Conservation (phyloP, 2,113 vertebrate genomes). For the Camelus bactrianus region DNA sequence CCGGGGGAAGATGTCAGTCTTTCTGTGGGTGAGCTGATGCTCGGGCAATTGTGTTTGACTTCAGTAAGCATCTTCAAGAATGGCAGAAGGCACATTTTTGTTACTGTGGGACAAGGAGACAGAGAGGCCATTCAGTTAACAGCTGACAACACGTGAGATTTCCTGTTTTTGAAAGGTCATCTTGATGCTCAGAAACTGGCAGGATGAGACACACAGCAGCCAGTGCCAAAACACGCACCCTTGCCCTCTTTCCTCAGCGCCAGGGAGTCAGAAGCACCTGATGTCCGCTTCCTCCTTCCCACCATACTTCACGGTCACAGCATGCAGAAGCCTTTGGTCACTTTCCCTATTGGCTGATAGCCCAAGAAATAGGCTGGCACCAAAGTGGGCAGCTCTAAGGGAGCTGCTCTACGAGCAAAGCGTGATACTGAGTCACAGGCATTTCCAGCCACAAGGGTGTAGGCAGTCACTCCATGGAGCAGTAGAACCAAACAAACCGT, state of each 20-base stretch:
- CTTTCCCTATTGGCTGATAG: not conserved
- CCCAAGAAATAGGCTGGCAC: not conserved
- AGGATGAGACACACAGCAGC: not conserved
- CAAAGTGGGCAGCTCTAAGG: not conserved
- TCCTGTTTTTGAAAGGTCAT: conserved; percentile 1
- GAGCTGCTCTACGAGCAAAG: not conserved
- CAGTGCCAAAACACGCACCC: not conserved
- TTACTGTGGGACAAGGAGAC: not conserved
- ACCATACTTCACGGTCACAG: not conserved
- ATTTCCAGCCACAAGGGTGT: not conserved
- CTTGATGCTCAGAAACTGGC: not conserved
- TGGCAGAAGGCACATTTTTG: conserved; percentile 3
- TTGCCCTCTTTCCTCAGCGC: not conserved
- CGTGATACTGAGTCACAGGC: not conserved
- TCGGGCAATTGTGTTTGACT: not conserved
- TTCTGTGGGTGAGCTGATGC: not conserved
- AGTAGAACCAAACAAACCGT: conserved; percentile 9
- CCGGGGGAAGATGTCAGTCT: not conserved
- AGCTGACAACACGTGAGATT: not conserved
- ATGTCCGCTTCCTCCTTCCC: not conserved
- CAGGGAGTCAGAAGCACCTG: not conserved
- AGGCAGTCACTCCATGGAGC: not conserved
- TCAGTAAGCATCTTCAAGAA: conserved; percentile 27
- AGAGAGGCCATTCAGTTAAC: not conserved
- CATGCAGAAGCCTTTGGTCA: not conserved